These are phyloP conservation scores for Asarcornis scutulata DNA, from an alignment of 2,113 vertebrate species.

Conservation along the genomic window DNA sequence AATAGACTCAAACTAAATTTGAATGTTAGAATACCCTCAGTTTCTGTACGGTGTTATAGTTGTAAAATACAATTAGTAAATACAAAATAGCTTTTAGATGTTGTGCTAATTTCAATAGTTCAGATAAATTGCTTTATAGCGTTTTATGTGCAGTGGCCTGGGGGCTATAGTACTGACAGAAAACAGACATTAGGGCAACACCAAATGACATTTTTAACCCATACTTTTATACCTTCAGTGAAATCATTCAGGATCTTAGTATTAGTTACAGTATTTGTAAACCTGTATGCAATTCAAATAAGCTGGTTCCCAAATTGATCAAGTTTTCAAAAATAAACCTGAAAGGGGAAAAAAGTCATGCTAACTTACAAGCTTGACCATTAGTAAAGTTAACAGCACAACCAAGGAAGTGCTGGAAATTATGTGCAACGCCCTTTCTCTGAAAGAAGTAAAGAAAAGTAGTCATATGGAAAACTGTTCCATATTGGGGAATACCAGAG, in stretches of 20 bases:
- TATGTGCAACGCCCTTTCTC: background rate
- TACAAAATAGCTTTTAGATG: background rate
- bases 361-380: accelerated
- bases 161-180: background rate
- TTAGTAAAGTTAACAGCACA: background rate
- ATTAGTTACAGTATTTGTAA: background rate
- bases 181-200: background rate
- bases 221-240: background rate
- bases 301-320: background rate
- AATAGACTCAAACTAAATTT: accelerated
- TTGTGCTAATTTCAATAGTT: background rate
- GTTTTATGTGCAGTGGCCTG: background rate
- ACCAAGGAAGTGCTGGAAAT: background rate
- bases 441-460: background rate
- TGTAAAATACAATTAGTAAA: background rate
- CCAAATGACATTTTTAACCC: background rate
- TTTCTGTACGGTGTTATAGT: background rate
- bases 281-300: background rate
- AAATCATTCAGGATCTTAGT: background rate
- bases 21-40: background rate
- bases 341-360: background rate
- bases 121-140: background rate
- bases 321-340: background rate
- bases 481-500: background rate
- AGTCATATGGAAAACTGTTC: accelerated